A percentile compares a stretch with the other conserved stretches of the same genome.
Evolutionary conservation across 2,797 vertebrate genomes (phyloP).

Genomic region (Paratrypauchen microcephalus): DNA sequence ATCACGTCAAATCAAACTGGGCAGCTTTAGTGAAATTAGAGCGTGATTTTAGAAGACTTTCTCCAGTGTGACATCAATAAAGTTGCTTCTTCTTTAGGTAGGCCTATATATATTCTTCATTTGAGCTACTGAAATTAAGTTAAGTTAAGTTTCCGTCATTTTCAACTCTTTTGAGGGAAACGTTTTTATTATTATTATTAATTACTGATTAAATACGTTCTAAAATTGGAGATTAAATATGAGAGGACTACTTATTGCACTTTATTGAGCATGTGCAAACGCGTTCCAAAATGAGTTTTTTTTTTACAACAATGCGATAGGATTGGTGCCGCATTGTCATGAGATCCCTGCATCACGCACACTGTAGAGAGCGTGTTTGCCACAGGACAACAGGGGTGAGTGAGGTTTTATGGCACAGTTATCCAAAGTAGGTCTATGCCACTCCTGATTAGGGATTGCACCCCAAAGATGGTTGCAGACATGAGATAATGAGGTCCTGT

Average conservation of each 20-base stretch:
- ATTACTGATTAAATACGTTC: neutral
- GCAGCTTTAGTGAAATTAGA: neutral
- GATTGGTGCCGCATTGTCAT: conserved; percentile 34
- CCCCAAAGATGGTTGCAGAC: conserved; percentile 82
- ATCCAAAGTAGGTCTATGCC: conserved; percentile 75
- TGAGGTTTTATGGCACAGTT: conserved; percentile 57
- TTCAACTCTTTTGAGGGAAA: neutral
- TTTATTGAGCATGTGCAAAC: neutral
- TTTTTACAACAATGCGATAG: conserved; percentile 21
- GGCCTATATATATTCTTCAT: neutral
- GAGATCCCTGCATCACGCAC: conserved; percentile 41
- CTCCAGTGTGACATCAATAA: too few species aligned
- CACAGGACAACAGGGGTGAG: conserved; percentile 19
- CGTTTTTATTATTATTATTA: neutral
- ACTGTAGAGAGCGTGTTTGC: conserved; percentile 29
- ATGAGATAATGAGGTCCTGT: conserved; percentile 89
- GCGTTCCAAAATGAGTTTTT: conserved; percentile 1
- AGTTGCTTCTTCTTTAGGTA: too few species aligned
- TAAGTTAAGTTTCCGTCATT: neutral
- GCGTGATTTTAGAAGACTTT: too few species aligned
- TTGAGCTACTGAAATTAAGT: neutral
- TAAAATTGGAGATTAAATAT: neutral
- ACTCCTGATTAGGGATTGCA: conserved; percentile 80
- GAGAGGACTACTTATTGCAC: neutral
- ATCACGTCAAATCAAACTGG: neutral